Conservation (phyloP, 2,113 vertebrate genomes). For the Micromys minutus region DNA sequence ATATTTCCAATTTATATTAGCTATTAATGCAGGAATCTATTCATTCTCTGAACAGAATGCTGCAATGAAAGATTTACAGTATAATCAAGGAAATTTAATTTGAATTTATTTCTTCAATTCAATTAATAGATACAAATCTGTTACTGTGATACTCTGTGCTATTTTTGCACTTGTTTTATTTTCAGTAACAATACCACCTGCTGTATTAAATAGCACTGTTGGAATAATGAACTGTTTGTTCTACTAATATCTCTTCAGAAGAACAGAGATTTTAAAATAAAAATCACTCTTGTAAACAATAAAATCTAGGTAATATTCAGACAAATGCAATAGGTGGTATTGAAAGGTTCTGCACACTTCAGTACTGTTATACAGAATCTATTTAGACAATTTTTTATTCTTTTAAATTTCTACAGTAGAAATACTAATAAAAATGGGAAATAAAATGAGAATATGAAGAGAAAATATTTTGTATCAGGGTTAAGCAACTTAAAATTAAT, state of each 20-base stretch:
- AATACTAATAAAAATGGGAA: neutral
- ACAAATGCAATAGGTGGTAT: neutral
- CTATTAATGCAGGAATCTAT: neutral
- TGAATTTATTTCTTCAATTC: slow-evolving; percentile 61
- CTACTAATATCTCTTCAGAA: neutral
- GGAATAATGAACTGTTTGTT: neutral
- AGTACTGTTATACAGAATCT: neutral
- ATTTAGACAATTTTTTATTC: neutral
- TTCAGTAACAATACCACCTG: slow-evolving; percentile 63
- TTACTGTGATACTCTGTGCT: neutral
- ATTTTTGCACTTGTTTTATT: slow-evolving; percentile 58
- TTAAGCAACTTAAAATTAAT: neutral
- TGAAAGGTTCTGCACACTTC: neutral
- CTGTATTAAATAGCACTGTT: slow-evolving; percentile 31
- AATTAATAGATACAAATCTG: slow-evolving; percentile 46
- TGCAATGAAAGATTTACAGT: neutral
- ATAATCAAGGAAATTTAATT: slow-evolving; percentile 14
- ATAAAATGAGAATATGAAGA: slow-evolving; percentile 2
- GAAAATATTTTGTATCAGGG: neutral
- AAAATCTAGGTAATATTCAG: neutral
- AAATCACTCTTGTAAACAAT: neutral
- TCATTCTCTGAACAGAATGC: neutral
- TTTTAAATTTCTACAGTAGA: neutral
- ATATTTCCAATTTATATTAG: slow-evolving; percentile 43
- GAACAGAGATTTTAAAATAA: neutral